Evolutionary conservation across 2,797 vertebrate species (phyloP), one percentile per base, ranked within the genome.

Genomic region (Tragelaphus eurycerus): DNA sequence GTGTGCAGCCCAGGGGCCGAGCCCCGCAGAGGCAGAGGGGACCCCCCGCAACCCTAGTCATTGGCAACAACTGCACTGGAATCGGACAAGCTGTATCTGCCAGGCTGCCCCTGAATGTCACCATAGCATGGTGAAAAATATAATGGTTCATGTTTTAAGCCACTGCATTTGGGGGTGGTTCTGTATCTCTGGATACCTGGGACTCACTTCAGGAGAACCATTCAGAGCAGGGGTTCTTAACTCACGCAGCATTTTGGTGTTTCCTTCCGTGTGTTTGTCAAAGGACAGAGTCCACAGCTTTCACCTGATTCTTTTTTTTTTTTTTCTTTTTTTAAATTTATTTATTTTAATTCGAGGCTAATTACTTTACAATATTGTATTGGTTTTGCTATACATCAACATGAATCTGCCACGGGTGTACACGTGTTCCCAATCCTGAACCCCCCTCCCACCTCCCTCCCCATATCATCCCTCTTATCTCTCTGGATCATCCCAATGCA

Each of bases 161-260:
- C 13, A 60, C 43, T 55, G 6, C 12, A 4, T 57, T 52, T 64
- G 57, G 52, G 31, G 23, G n/a, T 23, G 19, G 2, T 64, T 71
- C 38, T 38, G 11, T 6, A 78, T 3, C 27, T 76, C 46, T 10
- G 62, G 38, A 27, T 3, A 50, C 46, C 29, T 16, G 13, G 55
- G 71, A 31, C 34, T 62, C 34, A 60, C 50, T 74, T 57, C 43
- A 64, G 59, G 55, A 88, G 59, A 94, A 93, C 5, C 5, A 29
- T 43, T 89, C 31, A 11, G 84, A 93, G 31, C 10, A 83, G 67
- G 86, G 46, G n/a, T 55, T 91, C 55, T 15, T 74, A 67, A 60
- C 34, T 88, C 31, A n/a, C 0, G 0, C 1, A 7, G 81, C 6
- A 15, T 64, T 57, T 55, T 27, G 7, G 7, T 16, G 17, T 31